Base-by-base conservation (phyloP, 1,140 invertebrate genomes). In the Drosophila littoralis region DNA sequence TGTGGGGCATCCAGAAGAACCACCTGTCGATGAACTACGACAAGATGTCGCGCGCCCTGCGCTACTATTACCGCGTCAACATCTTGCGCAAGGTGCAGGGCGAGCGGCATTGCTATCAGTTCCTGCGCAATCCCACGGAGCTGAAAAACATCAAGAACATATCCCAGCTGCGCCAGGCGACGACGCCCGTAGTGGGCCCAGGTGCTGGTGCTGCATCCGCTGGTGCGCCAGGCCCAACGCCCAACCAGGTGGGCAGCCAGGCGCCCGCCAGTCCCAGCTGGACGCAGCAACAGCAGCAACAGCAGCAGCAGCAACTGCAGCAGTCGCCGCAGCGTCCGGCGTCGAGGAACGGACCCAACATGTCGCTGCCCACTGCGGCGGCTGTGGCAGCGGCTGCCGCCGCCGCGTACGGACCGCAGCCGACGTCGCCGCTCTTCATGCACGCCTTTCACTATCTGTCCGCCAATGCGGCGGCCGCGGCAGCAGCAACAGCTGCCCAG, bases 11-110 rank as follows among this genome's bases (percentile, higher is more conserved):
- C 79, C 97, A 99, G 90, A 99, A 99, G 93, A 99, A 98, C 92
- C 99, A 99, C 93, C 94, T 99, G 51, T 99, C 98, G 33, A 99
- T 99, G 98, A 99, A 99, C 93, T 99, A 99, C 93, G 98, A 99
- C 93, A 99, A 99, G 93, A 99, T 99, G 97, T 99, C 98, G 51
- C 94, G 99, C 79, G 98, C 98, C 54, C 94, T 99, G 9, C 95
- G 99, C 75, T 99, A 99, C 92, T 99, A 99, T 91, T 99, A 99
- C 93, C 96, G 98, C 90, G 98, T 99, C 48, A 98, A 99, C 92
- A 99, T 99, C 77, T 94, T 99, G 76, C 95, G 97, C 67, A 99
- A 99, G 94, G 98, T 99, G 15, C 98, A 99, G 93, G 98, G 98
- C 65, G 98, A 99, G 93, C 94, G 98, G 68, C 97, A 98, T 93